Percentiles rank a stretch among this genome's conserved stretches.
Evolutionary conservation across 2,113 vertebrate species (phyloP).

Genomic region (Mesembrinibis cayennensis): DNA sequence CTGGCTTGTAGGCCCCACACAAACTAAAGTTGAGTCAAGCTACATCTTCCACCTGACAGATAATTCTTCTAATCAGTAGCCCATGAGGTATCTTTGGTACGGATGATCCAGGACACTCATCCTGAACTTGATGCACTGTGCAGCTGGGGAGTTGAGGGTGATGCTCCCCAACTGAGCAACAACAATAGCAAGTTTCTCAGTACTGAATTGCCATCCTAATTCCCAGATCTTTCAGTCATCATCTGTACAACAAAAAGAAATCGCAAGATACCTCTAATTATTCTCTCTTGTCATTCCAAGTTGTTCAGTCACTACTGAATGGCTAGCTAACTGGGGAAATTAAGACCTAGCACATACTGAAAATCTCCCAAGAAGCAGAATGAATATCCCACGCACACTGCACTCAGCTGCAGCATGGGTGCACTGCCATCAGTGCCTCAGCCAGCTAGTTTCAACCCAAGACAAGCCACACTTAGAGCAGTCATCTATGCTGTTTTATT

Average conservation of each 20-base stretch:
- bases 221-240: background rate
- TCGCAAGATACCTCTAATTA: background rate
- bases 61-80: background rate
- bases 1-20: background rate
- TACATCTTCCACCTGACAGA: background rate
- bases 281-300: background rate
- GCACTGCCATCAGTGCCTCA: background rate
- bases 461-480: background rate
- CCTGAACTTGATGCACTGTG: background rate
- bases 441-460: accelerated
- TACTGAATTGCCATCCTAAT: background rate
- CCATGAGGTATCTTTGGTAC: background rate
- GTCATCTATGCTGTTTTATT: background rate
- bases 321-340: background rate
- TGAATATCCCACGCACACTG: accelerated
- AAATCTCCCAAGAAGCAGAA: background rate
- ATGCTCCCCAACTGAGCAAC: background rate
- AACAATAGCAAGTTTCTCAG: background rate
- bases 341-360: background rate
- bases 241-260: background rate
- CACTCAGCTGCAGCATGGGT: accelerated
- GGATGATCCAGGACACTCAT: background rate
- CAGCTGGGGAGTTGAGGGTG: background rate
- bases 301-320: background rate
- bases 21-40: background rate